Base-by-base conservation (phyloP, 2,888 invertebrate species). In the Athalia cordata region DNA sequence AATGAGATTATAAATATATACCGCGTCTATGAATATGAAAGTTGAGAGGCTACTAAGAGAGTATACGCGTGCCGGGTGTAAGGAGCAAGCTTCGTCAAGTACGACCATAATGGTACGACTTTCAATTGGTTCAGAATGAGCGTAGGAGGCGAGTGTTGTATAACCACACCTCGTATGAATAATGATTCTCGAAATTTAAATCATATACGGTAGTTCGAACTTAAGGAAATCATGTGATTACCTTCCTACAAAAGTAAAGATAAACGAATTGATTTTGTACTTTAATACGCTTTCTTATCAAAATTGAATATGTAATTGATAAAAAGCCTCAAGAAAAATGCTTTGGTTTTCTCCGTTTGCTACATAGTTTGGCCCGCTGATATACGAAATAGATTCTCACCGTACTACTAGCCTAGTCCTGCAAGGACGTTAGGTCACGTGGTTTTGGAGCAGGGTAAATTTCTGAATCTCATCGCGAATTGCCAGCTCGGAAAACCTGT, bases 401-500 rank as follows among this genome's bases (percentile, higher is more conserved):
- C 62, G 50, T 75, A 62, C 75, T 62, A 86, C 84, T 85, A 86
- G 82, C 88, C 89, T 89, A 89, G 87, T 89, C 88, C 87, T 86
- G 87, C 87, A 88, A 89, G 89, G 89, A 89, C 89, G 88, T 85
- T 68, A 75, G 83, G 85, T 88, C 89, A 89, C 89, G 88, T 89
- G 89, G 89, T 88, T 84, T 83, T 81, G 76, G 72, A 64, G 57
- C 8, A 45, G 61, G 62, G 49, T 50, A 47, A 47, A 68, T 70
- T 52, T 45, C 79, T 62, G 70, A 45, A 57, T 47, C 8, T 13
- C 15, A 9, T 49, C 29, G 8, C 75, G 52, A 13, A 49, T n/a
- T 9, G 82, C 87, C 85, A 84, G 83, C 85, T 85, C 85, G 81
- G 81, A 72, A 85, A 85, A 87, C 87, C 88, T 90, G 89, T 78